Evolutionary conservation across 2,888 invertebrate genomes (phyloP), one percentile per base, ranked within the genome.

Genomic region (Tortricodes alternella): DNA sequence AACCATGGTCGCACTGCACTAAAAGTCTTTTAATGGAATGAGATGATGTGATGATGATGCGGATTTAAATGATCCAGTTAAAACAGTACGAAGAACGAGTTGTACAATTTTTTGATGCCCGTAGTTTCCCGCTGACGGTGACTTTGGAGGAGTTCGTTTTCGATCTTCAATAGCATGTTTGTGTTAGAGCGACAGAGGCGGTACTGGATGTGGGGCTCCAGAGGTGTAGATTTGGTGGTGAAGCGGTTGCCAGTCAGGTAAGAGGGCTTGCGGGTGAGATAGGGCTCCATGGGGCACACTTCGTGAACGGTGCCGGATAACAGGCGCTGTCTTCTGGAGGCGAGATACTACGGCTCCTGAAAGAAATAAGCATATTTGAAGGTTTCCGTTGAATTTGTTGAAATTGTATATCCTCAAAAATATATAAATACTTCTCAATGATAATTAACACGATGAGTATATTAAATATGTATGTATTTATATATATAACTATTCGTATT

Each of bases 21-120:
- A 68, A 74, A 65, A 74, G 80, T 80, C 80, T 79, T 76, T 78
- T 64, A 71, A 82, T 80, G 80, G 18, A 24, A 29, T 44, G 29
- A 27, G 18, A 75, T 67, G 71, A 74, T 73, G 73, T 66, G 66
- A 68, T 68, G 70, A 65, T 72, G 71, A 70, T 68, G 68, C 72
- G 67, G 62, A 58, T 63, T 62, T 66, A 68, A 61, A 63, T 53
- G 23, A 23, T 8, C 11, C 58, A 76, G 91, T 95, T 96, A 96
- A 89, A 96, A 96, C 84, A 96, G 93, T 67, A 96, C 96, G 84
- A 96, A 96, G 90, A 96, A 96, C 61, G 96, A 96, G 89, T 96
- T 96, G 91, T 96, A 96, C 80, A 96, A 91, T 85, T 96, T 96
- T 89, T 96, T 96, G 76, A 96, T 95, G 61, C 96, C 96, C 44